Conservation (phyloP, 2,113 vertebrate species). For the Siniperca knerii region DNA sequence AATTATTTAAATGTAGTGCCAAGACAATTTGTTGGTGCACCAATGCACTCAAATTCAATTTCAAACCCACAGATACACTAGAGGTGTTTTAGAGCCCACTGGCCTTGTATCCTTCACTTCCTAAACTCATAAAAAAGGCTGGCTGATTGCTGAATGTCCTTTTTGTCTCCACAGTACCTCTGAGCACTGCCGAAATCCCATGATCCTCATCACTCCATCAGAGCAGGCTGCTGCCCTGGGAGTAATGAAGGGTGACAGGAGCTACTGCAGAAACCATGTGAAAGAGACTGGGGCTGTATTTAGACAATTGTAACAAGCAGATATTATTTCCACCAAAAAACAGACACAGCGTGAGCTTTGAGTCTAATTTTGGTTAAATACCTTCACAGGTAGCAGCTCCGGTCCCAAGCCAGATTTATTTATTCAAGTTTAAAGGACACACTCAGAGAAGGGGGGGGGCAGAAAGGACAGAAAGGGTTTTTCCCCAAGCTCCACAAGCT, state of each 20-base stretch:
- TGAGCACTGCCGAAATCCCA: slow-evolving; percentile 44
- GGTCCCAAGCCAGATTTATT: not conserved
- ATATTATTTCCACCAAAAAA: slow-evolving; percentile 2
- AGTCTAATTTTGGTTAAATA: slow-evolving; percentile 36
- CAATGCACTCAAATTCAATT: not conserved
- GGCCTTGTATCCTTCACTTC: slow-evolving; percentile 19
- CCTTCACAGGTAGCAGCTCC: slow-evolving; percentile 24
- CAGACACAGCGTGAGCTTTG: not conserved
- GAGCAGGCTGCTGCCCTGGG: slow-evolving; percentile 11
- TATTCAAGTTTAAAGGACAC: slow-evolving; percentile 19
- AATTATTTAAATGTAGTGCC: not conserved
- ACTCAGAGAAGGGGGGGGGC: not conserved
- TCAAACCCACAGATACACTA: not conserved
- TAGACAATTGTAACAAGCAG: slow-evolving; percentile 1
- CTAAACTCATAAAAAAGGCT: slow-evolving; percentile 17
- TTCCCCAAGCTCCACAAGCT: slow-evolving; percentile 49
- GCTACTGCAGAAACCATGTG: slow-evolving; percentile 7
- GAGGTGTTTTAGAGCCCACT: not conserved
- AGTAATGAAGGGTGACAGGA: slow-evolving; percentile 5
- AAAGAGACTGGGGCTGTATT: slow-evolving; percentile 9
- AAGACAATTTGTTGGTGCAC: not conserved
- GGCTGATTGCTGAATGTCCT: slow-evolving; percentile 25
- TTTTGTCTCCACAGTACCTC: slow-evolving; percentile 25
- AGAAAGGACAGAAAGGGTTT: slow-evolving; percentile 19
- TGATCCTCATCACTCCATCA: slow-evolving; percentile 55